These are phyloP conservation scores for Eupristina koningsbergeri DNA, from an alignment of 1,140 invertebrate species.

Conservation along the genomic window DNA sequence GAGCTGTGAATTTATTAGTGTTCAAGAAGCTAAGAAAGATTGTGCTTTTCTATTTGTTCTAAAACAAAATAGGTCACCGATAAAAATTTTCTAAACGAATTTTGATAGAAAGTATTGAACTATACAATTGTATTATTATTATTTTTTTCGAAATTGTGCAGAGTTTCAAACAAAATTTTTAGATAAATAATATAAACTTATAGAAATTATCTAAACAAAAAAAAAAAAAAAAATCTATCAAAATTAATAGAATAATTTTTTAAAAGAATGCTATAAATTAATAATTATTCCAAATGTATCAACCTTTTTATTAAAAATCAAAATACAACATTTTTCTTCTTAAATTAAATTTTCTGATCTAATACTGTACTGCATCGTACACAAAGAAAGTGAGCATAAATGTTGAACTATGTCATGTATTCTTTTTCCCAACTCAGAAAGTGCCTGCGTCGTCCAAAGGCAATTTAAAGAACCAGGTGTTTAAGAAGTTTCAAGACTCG, in stretches of 20 bases:
- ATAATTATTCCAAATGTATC: too few relatives aligned
- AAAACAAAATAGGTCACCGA: constrained; percentile 28
- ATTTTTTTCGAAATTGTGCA: too few relatives aligned
- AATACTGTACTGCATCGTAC: background rate
- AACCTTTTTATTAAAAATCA: too few relatives aligned
- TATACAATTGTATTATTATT: too few relatives aligned
- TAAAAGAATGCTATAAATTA: too few relatives aligned
- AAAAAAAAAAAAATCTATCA: too few relatives aligned
- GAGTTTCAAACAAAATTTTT: too few relatives aligned
- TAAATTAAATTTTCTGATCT: background rate
- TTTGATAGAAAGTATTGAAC: constrained; percentile 37
- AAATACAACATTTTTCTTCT: too few relatives aligned
- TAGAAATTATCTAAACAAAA: too few relatives aligned
- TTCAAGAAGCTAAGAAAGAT: background rate
- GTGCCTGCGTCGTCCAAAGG: constrained; percentile 8
- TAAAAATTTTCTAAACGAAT: constrained; percentile 3
- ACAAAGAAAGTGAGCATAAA: constrained; percentile 31
- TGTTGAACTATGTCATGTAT: background rate
- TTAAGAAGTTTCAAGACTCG: constrained; percentile 21
- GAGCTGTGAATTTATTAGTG: background rate
- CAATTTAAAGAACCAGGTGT: constrained; percentile 28
- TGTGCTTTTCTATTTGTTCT: background rate
- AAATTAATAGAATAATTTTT: too few relatives aligned
- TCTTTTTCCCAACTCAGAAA: background rate
- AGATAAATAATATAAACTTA: too few relatives aligned